These are phyloP conservation scores for Ctenosaura bakeri DNA, from an alignment of 2,797 vertebrate genomes.

Conservation along the genomic window DNA sequence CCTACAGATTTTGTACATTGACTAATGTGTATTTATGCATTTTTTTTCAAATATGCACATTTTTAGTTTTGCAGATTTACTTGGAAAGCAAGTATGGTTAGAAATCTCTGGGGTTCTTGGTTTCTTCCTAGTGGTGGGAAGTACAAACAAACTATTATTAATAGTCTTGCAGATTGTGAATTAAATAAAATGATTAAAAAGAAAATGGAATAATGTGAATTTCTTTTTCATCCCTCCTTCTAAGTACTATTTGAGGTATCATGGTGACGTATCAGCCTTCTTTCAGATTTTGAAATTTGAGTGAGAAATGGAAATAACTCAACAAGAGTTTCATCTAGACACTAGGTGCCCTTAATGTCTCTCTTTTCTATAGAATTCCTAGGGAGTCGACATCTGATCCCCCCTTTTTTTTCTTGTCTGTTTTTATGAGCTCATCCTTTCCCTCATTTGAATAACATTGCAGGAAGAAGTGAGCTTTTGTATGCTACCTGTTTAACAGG, in stretches of 20 bases:
- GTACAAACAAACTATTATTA: too few species aligned
- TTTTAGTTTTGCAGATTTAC: too few species aligned
- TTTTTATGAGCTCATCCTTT: neutral
- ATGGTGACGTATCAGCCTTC: neutral
- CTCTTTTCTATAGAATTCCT: neutral
- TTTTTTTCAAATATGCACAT: too few species aligned
- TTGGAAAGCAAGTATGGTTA: too few species aligned
- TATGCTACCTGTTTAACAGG: neutral
- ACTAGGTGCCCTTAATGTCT: neutral
- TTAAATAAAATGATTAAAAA: too few species aligned
- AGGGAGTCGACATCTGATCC: neutral
- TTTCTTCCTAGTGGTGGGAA: too few species aligned
- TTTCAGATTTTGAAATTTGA: neutral
- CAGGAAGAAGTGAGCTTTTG: neutral
- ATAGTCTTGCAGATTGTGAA: too few species aligned
- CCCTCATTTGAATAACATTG: neutral
- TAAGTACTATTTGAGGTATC: neutral
- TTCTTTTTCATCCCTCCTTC: neutral
- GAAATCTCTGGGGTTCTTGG: too few species aligned
- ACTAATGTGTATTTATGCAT: too few species aligned
- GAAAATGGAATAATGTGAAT: too few species aligned
- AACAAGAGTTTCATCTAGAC: neutral
- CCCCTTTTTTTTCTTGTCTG: neutral
- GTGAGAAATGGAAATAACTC: neutral
- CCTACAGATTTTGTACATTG: too few species aligned